These are phyloP conservation scores for Cydia splendana DNA, from an alignment of 1,140 invertebrate genomes.

Conservation along the genomic window DNA sequence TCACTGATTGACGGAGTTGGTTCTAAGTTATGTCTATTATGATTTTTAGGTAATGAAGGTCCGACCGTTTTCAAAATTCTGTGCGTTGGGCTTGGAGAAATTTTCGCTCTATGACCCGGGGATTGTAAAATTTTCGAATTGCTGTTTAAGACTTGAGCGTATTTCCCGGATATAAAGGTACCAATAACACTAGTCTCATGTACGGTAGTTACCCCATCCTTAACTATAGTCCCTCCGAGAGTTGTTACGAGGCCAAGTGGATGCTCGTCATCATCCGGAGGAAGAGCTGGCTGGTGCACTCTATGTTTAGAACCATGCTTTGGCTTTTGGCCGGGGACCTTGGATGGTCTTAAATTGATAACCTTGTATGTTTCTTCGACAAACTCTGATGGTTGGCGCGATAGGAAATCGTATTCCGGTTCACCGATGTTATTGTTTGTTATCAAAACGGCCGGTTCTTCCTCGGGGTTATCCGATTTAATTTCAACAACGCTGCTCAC, in stretches of 20 bases:
- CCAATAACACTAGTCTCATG: conserved; percentile 94
- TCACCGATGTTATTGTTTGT: conserved; percentile 87
- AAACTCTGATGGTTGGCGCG: conserved; percentile 89
- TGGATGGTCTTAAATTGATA: conserved; percentile 80
- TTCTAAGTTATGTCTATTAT: conserved; percentile 79
- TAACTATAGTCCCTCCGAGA: conserved; percentile 89
- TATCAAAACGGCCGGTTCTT: conserved; percentile 76
- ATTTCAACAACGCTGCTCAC: conserved; percentile 78
- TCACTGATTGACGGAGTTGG: conserved; percentile 82
- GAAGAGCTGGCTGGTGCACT: conserved; percentile 66
- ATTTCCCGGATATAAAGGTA: conserved; percentile 92
- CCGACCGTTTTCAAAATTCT: conserved; percentile 87
- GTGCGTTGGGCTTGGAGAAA: conserved; percentile 83
- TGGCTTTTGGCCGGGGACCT: conserved; percentile 69
- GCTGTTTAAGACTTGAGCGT: conserved; percentile 90
- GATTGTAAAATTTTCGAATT: conserved; percentile 82
- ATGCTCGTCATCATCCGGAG: conserved; percentile 81
- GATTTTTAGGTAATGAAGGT: conserved; percentile 80
- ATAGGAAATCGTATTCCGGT: conserved; percentile 91
- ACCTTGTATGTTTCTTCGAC: conserved; percentile 87
- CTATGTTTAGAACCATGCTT: conserved; percentile 72
- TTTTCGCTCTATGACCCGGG: conserved; percentile 78
- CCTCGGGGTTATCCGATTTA: conserved; percentile 71
- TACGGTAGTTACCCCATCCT: conserved; percentile 90
- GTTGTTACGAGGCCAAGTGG: conserved; percentile 89